A percentile compares a stretch with the other conserved stretches of the same genome.
Evolutionary conservation across 92 coral and sea anemone genomes (phyloP).

Genomic region (Bergia sp.): DNA sequence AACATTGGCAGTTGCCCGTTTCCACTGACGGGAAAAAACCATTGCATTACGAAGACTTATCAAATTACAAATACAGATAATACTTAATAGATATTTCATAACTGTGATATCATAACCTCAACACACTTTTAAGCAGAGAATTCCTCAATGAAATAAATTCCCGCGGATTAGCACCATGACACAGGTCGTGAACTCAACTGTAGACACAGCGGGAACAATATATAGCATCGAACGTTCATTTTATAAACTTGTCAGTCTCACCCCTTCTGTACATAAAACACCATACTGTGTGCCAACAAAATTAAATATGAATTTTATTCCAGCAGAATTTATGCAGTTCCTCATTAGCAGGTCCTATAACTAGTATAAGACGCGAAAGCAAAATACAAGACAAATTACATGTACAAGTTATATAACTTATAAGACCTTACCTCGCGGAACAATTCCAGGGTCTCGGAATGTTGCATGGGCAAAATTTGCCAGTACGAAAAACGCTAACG

Average conservation of each 20-base stretch:
- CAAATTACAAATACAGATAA: neutral
- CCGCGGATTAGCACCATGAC: neutral
- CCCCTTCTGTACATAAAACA: constrained; percentile 3
- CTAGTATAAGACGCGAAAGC: neutral
- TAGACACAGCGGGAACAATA: neutral
- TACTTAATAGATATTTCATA: too few relatives aligned
- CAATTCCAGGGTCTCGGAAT: constrained; percentile 91
- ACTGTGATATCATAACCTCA: neutral
- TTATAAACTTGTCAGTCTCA: neutral
- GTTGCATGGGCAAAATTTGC: constrained; percentile 96
- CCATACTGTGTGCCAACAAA: neutral
- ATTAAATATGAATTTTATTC: constrained; percentile 21
- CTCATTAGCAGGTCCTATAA: neutral
- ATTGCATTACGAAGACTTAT: neutral
- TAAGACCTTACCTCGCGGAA: constrained; percentile 82
- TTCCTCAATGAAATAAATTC: neutral
- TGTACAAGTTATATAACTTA: neutral
- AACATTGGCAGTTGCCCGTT: neutral
- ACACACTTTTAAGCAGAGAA: neutral
- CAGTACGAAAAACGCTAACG: constrained; percentile 82
- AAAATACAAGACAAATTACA: neutral
- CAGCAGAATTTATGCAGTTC: neutral
- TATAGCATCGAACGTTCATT: constrained; percentile 4
- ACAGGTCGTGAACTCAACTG: neutral
- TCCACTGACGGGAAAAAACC: neutral